These are phyloP conservation scores for Kobus ellipsiprymnus DNA, from an alignment of 2,113 vertebrate species.

Conservation along the genomic window DNA sequence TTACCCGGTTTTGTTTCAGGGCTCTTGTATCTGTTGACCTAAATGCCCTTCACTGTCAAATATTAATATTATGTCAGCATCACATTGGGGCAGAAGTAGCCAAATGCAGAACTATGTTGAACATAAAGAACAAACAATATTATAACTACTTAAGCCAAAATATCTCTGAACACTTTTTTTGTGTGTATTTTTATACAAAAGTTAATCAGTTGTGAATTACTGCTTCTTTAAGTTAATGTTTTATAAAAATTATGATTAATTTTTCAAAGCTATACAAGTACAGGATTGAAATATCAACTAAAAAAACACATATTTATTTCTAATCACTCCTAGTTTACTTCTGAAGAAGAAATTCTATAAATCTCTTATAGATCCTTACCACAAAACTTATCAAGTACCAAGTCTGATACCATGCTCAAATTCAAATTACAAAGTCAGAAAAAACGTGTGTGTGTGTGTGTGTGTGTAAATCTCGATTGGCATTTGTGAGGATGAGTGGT, in stretches of 20 bases:
- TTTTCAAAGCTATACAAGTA: slow-evolving; percentile 13
- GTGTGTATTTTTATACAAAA: background rate
- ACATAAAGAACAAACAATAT: background rate
- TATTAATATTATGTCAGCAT: background rate
- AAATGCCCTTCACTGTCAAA: background rate
- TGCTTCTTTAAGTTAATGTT: background rate
- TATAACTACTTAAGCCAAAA: background rate
- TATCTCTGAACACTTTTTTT: background rate
- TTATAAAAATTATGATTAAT: background rate
- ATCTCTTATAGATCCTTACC: background rate
- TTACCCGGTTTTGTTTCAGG: background rate
- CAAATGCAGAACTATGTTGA: background rate
- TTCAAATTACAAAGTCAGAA: background rate
- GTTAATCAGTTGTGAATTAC: background rate
- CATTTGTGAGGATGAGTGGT: background rate
- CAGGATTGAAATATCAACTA: background rate
- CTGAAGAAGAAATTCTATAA: background rate
- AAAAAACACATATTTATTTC: background rate
- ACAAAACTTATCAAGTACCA: background rate
- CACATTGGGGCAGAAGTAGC: background rate
- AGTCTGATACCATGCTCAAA: background rate
- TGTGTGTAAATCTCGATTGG: background rate
- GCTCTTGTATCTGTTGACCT: background rate
- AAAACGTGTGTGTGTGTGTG: background rate
- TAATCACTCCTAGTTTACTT: background rate